phyloP scores from a whole-genome alignment of 2,888 invertebrate species.

The Spodoptera littoralis region DNA sequence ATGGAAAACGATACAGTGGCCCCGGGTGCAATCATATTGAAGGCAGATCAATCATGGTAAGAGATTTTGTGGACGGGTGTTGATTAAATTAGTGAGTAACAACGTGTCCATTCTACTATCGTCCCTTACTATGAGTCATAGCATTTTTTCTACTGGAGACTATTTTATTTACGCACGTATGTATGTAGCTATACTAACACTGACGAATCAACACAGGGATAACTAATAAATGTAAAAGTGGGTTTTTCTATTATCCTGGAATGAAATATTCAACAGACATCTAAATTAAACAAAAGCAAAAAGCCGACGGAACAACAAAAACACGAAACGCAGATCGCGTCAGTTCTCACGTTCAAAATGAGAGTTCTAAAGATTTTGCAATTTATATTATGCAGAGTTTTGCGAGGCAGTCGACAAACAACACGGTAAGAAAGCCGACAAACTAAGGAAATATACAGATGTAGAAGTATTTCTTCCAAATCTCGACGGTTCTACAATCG shows the following conservation, averaged over 20 bases:
- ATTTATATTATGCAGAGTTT: slow-evolving; percentile 59
- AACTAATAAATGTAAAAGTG: not conserved
- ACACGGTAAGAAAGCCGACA: slow-evolving; percentile 40
- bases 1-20: slow-evolving; percentile 16
- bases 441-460: slow-evolving; percentile 41
- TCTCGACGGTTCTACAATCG: slow-evolving; percentile 39
- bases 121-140: slow-evolving; percentile 26
- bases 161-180: not conserved
- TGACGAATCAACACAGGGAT: not conserved
- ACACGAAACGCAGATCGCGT: slow-evolving; percentile 43
- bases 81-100: slow-evolving; percentile 55
- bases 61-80: slow-evolving; percentile 43
- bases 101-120: slow-evolving; percentile 38
- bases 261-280: slow-evolving; percentile 8
- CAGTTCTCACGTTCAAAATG: slow-evolving; percentile 56
- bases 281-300: slow-evolving; percentile 23
- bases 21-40: slow-evolving; percentile 28
- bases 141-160: not conserved
- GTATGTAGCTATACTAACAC: not conserved
- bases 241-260: slow-evolving; percentile 2
- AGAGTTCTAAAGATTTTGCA: slow-evolving; percentile 53
- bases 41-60: slow-evolving; percentile 40
- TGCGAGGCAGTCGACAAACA: slow-evolving; percentile 50
- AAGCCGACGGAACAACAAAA: slow-evolving; percentile 18
- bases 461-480: slow-evolving; percentile 48